These are phyloP conservation scores for Bambusicola thoracicus DNA, from an alignment of 2,113 vertebrate species.

Conservation along the genomic window DNA sequence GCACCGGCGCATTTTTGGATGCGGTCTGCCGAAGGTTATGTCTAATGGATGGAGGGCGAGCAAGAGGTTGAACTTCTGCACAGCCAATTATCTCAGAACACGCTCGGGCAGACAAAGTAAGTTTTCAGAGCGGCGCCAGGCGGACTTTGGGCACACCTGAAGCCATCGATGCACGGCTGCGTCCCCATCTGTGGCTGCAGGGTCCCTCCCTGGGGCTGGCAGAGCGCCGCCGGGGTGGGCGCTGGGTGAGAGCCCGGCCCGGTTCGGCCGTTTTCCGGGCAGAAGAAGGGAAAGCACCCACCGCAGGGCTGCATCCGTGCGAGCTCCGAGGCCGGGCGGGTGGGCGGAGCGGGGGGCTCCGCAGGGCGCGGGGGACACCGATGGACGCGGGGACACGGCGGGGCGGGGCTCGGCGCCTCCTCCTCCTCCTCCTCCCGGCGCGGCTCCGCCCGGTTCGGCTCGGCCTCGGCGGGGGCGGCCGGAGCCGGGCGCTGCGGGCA, in stretches of 20 bases:
- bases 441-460: neutral
- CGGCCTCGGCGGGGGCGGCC: neutral
- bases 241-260: rapidly evolving
- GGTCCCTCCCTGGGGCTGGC: neutral
- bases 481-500: neutral
- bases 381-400: neutral
- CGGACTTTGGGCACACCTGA: rapidly evolving
- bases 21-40: neutral
- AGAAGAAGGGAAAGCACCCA: too few relatives aligned
- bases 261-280: too few relatives aligned
- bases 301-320: too few relatives aligned
- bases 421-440: neutral
- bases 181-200: neutral
- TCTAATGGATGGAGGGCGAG: neutral
- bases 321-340: too few relatives aligned
- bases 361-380: neutral
- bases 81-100: neutral
- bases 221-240: neutral
- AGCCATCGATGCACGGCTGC: rapidly evolving
- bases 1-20: rapidly evolving
- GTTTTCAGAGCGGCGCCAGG: rapidly evolving
- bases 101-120: neutral
- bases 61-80: neutral
- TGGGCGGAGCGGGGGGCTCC: neutral
- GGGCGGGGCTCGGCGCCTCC: neutral